phyloP scores from a whole-genome alignment of 2,888 invertebrate genomes.

The Sepioteuthis lessoniana region DNA sequence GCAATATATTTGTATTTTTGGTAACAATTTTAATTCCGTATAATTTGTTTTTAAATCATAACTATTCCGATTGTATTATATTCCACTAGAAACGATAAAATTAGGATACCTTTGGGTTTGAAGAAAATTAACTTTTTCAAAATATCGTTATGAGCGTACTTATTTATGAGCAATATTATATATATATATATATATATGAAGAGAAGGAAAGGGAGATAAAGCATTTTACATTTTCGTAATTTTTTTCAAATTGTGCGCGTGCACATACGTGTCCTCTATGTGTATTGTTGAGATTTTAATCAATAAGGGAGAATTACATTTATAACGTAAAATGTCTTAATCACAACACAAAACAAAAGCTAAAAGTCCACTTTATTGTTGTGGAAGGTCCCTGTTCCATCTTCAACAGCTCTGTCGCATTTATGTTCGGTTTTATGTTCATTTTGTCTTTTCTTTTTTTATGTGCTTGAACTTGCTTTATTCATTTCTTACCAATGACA shows the following conservation, averaged over 20 bases:
- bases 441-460: neutral
- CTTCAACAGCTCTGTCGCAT: neutral
- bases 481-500: constrained; percentile 33
- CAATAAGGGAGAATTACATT: neutral
- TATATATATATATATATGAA: no score
- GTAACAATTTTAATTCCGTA: no score
- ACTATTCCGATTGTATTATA: no score
- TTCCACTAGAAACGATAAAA: no score
- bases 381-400: neutral
- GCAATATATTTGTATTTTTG: no score
- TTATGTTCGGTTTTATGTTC: neutral
- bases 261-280: neutral
- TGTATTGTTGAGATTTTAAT: neutral
- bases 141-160: no score
- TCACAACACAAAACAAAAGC: neutral
- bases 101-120: no score
- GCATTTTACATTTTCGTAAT: neutral
- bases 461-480: neutral
- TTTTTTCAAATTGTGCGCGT: neutral
- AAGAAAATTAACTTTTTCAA: no score
- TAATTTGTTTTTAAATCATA: no score
- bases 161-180: no score
- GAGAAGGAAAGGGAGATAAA: neutral
- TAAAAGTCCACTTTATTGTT: neutral
- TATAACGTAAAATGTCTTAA: neutral